Conservation (phyloP, 2,888 invertebrate genomes). For the Campoplex capitator region DNA sequence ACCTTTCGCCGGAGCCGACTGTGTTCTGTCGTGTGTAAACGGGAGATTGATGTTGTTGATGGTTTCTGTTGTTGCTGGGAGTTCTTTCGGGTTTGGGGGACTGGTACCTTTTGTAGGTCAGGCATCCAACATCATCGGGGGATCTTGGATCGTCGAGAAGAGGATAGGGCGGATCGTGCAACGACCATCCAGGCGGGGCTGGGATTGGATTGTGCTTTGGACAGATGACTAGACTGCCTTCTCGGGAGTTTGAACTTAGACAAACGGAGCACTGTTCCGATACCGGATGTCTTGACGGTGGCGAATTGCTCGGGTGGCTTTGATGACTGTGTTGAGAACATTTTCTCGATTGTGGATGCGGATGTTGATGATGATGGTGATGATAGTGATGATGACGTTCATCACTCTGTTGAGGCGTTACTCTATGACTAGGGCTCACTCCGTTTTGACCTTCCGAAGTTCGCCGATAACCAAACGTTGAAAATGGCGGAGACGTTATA, state of each 20-base stretch:
- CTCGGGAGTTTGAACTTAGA: constrained; percentile 74
- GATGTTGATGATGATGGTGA: constrained; percentile 68
- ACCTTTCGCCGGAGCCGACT: constrained; percentile 79
- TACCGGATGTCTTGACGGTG: constrained; percentile 58
- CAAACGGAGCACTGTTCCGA: constrained; percentile 78
- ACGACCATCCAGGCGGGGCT: constrained; percentile 82
- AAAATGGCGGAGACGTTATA: constrained; percentile 84
- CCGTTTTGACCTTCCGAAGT: constrained; percentile 74
- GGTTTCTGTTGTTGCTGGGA: constrained; percentile 18
- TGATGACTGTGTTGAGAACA: constrained; percentile 66
- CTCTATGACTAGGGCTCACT: constrained; percentile 25
- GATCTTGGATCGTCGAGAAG: constrained; percentile 67
- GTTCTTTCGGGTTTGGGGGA: constrained; percentile 76
- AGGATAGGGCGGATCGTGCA: constrained; percentile 76
- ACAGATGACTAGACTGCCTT: constrained; percentile 74
- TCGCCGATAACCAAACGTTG: constrained; percentile 86
- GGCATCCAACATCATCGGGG: constrained; percentile 75
- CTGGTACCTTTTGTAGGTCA: constrained; percentile 78
- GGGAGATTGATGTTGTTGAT: constrained; percentile 50
- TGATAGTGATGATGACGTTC: constrained; percentile 71
- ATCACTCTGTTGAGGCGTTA: constrained; percentile 65
- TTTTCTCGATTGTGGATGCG: constrained; percentile 67
- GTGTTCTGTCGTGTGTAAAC: constrained; percentile 68
- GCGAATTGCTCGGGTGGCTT: constrained; percentile 62
- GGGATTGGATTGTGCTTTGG: constrained; percentile 80